Conservation (phyloP, 2,797 vertebrate species). For the Schizopygopsis pylzovi region DNA sequence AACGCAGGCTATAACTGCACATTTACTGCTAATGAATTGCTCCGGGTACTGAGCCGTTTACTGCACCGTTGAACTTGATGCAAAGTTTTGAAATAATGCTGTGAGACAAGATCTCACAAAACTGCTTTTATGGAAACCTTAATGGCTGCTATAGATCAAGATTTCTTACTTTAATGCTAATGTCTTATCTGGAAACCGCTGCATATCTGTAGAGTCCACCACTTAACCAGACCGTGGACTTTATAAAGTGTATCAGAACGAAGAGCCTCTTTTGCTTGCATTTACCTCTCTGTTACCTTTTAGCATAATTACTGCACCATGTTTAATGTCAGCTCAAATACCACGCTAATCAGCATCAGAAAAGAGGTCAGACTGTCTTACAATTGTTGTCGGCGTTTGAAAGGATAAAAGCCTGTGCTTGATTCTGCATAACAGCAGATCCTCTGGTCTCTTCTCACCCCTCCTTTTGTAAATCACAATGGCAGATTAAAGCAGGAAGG, state of each 20-base stretch:
- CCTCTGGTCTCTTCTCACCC: conserved; percentile 7
- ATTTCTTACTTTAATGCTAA: conserved; percentile 1
- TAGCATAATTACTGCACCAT: conserved; percentile 46
- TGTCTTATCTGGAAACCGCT: not conserved
- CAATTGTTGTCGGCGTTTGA: conserved; percentile 20
- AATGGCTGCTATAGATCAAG: conserved; percentile 15
- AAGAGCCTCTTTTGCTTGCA: not conserved
- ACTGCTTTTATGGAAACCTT: conserved; percentile 7
- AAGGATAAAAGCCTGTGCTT: conserved; percentile 40
- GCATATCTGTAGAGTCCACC: conserved; percentile 17
- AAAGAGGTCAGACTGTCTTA: conserved; percentile 17
- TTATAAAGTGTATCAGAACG: conserved; percentile 19
- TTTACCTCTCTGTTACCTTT: conserved; percentile 40
- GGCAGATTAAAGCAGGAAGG: not conserved
- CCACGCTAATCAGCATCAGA: conserved; percentile 38
- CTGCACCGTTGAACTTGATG: conserved; percentile 27
- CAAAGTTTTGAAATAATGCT: conserved; percentile 25
- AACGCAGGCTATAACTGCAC: conserved; percentile 29
- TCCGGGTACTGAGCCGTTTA: conserved; percentile 32
- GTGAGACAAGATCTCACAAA: conserved; percentile 20
- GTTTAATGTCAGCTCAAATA: conserved; percentile 52
- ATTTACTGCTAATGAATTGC: conserved; percentile 35
- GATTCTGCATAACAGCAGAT: conserved; percentile 23
- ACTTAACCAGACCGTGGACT: conserved; percentile 10
- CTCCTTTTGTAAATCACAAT: conserved; percentile 10